Percentiles rank a stretch among this genome's conserved stretches.
Conservation (phyloP, 2,888 invertebrate genomes). For the Philereme transversata region DNA sequence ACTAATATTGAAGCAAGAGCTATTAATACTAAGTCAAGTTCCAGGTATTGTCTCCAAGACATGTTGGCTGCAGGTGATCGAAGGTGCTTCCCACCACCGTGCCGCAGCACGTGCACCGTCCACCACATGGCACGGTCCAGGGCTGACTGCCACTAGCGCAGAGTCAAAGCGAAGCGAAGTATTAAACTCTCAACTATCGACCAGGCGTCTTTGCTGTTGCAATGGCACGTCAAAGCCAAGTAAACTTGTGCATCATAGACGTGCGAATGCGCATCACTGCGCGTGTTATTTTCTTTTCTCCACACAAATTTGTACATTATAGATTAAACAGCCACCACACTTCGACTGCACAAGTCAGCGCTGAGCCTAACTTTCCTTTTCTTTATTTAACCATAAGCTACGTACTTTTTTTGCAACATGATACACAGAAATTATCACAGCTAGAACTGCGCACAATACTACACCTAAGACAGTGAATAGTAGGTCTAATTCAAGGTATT, state of each 20-base stretch:
- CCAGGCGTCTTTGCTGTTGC: too few relatives aligned
- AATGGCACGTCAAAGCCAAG: too few relatives aligned
- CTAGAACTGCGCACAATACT: not conserved
- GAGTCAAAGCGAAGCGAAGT: too few relatives aligned
- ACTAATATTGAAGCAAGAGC: not conserved
- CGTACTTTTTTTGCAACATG: not conserved
- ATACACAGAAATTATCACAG: not conserved
- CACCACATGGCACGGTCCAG: conserved; percentile 48
- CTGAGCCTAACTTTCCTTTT: not conserved
- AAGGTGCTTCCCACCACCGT: conserved; percentile 64
- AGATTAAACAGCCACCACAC: too few relatives aligned
- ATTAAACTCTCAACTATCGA: too few relatives aligned
- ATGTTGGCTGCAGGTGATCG: conserved; percentile 57
- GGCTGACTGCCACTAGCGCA: conserved; percentile 40
- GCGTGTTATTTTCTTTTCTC: too few relatives aligned
- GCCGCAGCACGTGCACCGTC: conserved; percentile 63
- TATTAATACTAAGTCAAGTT: conserved; percentile 38
- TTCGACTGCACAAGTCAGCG: too few relatives aligned
- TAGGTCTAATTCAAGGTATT: conserved; percentile 51
- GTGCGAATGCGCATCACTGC: too few relatives aligned
- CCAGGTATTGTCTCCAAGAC: conserved; percentile 48
- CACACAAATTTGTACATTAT: too few relatives aligned
- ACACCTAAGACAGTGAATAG: not conserved
- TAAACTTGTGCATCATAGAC: too few relatives aligned
- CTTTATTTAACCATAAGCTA: not conserved